These are phyloP conservation scores for Ypsolopha sequella DNA, from an alignment of 2,888 invertebrate species.

Conservation along the genomic window DNA sequence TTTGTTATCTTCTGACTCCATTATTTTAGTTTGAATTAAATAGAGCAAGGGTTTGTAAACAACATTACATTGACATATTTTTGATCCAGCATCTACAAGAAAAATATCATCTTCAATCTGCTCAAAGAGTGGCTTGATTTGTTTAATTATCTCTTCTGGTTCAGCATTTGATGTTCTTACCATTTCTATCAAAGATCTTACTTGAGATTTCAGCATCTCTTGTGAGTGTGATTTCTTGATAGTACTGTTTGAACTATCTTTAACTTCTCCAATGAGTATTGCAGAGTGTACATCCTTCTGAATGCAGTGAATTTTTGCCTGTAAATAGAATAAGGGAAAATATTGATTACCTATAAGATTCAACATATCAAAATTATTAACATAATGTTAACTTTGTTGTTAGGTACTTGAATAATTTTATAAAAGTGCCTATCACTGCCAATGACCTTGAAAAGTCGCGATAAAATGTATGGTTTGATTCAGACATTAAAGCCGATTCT, in stretches of 20 bases:
- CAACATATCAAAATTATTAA: neutral
- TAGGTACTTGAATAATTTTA: too few species aligned
- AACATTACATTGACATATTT: conserved; percentile 37
- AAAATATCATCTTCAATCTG: conserved; percentile 37
- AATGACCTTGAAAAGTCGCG: too few species aligned
- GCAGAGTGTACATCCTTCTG: neutral
- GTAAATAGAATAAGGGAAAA: neutral
- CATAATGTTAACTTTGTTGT: neutral
- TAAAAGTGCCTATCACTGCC: too few species aligned
- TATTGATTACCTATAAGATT: neutral
- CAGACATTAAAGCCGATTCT: too few species aligned
- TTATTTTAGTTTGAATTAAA: conserved; percentile 40
- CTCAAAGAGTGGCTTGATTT: conserved; percentile 37
- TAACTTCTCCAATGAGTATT: neutral
- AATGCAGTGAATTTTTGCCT: conserved; percentile 1
- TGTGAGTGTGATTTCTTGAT: conserved; percentile 3
- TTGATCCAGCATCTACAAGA: conserved; percentile 29
- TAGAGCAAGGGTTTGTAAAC: conserved; percentile 40
- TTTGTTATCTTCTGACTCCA: conserved; percentile 21
- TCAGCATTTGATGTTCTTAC: conserved; percentile 17
- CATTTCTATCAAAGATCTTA: conserved; percentile 26
- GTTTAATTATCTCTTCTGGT: conserved; percentile 23
- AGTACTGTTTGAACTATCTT: neutral
- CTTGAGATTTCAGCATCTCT: conserved; percentile 35
- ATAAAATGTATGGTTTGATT: too few species aligned